Conservation (phyloP, 1,140 invertebrate species). For the Drosophila pseudoananassae region DNA sequence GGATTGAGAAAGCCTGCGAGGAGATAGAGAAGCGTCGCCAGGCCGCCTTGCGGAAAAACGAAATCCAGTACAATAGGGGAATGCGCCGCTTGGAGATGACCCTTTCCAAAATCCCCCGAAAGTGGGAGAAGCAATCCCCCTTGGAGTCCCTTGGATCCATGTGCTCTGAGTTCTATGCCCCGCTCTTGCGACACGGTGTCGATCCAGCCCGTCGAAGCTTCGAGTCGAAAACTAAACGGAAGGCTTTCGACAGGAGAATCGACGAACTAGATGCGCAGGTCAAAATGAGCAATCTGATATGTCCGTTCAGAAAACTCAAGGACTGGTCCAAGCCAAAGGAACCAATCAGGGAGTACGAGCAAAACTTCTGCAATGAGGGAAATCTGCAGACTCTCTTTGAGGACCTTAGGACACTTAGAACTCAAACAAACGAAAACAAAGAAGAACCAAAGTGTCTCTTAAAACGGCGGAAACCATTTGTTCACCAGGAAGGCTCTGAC, state of each 20-base stretch:
- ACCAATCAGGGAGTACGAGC: conserved; percentile 64
- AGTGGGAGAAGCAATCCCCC: conserved; percentile 82
- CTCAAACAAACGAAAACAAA: conserved; percentile 28
- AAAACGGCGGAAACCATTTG: background rate
- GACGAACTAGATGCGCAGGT: conserved; percentile 71
- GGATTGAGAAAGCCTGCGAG: conserved; percentile 82
- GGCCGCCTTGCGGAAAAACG: conserved; percentile 80
- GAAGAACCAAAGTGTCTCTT: conserved; percentile 51
- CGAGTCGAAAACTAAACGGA: conserved; percentile 39
- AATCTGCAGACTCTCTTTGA: conserved; percentile 76
- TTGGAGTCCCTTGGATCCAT: conserved; percentile 84
- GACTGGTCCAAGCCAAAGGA: conserved; percentile 77
- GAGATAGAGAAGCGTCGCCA: conserved; percentile 80
- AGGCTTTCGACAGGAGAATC: conserved; percentile 72
- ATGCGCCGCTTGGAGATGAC: conserved; percentile 58
- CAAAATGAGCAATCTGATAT: conserved; percentile 45
- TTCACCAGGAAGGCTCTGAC: background rate
- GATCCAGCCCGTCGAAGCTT: conserved; percentile 84
- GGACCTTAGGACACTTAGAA: conserved; percentile 37
- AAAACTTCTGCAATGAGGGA: conserved; percentile 73
- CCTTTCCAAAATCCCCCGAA: conserved; percentile 49
- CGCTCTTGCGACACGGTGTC: conserved; percentile 85
- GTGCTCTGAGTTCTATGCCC: conserved; percentile 85
- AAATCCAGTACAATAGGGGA: conserved; percentile 79
- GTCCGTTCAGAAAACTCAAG: conserved; percentile 74